phyloP scores from a whole-genome alignment of 2,797 vertebrate genomes.

The Graptemys geographica region DNA sequence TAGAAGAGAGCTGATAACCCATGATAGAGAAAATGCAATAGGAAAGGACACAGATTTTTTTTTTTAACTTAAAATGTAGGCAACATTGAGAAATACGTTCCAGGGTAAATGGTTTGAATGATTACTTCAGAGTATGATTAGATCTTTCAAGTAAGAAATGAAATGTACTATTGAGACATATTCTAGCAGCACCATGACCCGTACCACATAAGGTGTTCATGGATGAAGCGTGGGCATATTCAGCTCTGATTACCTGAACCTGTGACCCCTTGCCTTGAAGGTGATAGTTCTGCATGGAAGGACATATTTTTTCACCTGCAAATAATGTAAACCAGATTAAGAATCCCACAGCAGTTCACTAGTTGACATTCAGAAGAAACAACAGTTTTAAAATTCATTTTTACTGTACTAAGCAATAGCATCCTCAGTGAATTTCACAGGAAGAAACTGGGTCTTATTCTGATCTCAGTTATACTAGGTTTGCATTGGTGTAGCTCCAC shows the following conservation, averaged over 20 bases:
- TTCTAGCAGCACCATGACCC: not conserved
- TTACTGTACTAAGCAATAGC: not conserved
- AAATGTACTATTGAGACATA: not conserved
- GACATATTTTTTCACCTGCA: not conserved
- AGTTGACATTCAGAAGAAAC: not conserved
- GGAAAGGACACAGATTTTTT: slow-evolving; percentile 47
- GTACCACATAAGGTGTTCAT: fast-evolving
- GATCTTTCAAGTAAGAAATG: not conserved
- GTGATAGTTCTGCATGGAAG: not conserved
- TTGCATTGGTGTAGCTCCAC: fast-evolving
- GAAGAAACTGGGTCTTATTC: not conserved
- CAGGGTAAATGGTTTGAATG: not conserved
- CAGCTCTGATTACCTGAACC: not conserved
- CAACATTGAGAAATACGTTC: not conserved
- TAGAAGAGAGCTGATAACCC: slow-evolving; percentile 9
- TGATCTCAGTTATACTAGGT: not conserved
- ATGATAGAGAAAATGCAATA: slow-evolving; percentile 55
- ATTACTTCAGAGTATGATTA: not conserved
- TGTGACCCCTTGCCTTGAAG: not conserved
- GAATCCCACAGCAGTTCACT: not conserved
- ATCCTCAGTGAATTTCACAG: not conserved
- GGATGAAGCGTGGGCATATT: not conserved
- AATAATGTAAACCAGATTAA: not conserved
- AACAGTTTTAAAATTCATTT: not conserved
- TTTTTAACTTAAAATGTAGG: slow-evolving; percentile 23